Conservation (phyloP, 2,113 vertebrate genomes). For the Pelmatolapia mariae region DNA sequence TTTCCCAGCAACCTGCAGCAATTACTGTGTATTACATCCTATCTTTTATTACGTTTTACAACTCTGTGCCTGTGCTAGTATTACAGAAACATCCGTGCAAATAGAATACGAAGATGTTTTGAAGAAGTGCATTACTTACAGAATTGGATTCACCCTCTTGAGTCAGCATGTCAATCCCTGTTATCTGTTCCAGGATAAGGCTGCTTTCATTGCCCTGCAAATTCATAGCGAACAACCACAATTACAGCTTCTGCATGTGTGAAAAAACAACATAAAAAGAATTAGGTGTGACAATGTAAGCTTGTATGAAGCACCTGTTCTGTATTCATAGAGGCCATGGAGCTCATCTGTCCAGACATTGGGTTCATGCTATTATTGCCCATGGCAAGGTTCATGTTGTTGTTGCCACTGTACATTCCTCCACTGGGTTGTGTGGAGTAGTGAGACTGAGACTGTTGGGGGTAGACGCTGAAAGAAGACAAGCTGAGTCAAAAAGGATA, state of each 20-base stretch:
- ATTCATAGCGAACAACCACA: background rate
- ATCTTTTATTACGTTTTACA: background rate
- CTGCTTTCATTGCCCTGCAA: conserved; percentile 42
- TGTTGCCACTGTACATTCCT: conserved; percentile 87
- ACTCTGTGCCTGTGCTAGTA: background rate
- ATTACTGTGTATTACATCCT: accelerated
- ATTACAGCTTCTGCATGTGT: background rate
- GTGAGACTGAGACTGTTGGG: conserved; percentile 86
- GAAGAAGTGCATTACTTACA: conserved; percentile 23
- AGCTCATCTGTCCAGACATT: conserved; percentile 89
- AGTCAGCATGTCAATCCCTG: conserved; percentile 51
- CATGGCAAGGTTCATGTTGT: conserved; percentile 81
- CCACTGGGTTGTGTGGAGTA: conserved; percentile 79
- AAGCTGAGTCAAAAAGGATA: background rate
- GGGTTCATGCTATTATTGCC: conserved; percentile 84
- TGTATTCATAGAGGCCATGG: conserved; percentile 82
- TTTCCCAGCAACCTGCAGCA: background rate
- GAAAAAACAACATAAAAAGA: background rate
- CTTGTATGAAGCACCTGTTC: conserved; percentile 75
- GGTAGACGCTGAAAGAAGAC: conserved; percentile 80
- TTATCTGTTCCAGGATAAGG: conserved; percentile 57
- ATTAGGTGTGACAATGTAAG: background rate
- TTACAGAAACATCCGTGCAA: background rate
- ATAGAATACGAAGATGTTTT: background rate
- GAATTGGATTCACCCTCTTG: conserved; percentile 40